Evolutionary conservation across 2,797 vertebrate genomes (phyloP), one percentile per base, ranked within the genome.

Genomic region (Dromococcyx pavoninus): DNA sequence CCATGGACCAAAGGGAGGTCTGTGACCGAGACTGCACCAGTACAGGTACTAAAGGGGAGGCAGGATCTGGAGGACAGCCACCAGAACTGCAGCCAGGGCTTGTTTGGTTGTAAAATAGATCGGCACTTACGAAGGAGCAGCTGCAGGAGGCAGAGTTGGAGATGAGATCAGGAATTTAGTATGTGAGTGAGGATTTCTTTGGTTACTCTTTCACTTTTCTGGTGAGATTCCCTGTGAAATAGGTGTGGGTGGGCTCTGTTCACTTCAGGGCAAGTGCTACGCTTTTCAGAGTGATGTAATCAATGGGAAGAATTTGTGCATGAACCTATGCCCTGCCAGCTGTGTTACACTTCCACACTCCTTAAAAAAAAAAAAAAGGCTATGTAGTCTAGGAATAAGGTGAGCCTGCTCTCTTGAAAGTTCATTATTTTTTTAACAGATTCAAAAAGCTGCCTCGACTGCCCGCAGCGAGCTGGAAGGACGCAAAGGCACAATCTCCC

Each of bases 401-500:
- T 11, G 12, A 72, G n/a, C 50, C 50, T 90, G 32, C 56, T 83
- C 12, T 73, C 48, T 89, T 78, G 37, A 23, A 70, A 92, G 70
- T 84, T 92, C 37, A 25, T 89, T 54, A 6, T 50, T 87, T 62
- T 70, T 77, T 43, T 46, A 77, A 51, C 97, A 99, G 99, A 98
- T 99, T 93, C 99, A 99, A 89, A 99, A 99, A 97, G 97, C 98
- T 7, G 97, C 98, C 90, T 98, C 98, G 9, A 91, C 97, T 0
- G 97, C 94, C 8, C 94, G 51, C 9, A 98, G 95, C 22, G 98
- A 99, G 67, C 97, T 98, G 2, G 97, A 94, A 28, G 97, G 98
- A 43, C 98, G 98, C 94, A 99, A 99, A 97, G 98, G 99, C 91
- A 99, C 99, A 57, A 99, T 99, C 95, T 99, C 99, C 13, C 99